Base-by-base conservation (phyloP, 2,888 invertebrate species). In the Dolichomitus sp. region DNA sequence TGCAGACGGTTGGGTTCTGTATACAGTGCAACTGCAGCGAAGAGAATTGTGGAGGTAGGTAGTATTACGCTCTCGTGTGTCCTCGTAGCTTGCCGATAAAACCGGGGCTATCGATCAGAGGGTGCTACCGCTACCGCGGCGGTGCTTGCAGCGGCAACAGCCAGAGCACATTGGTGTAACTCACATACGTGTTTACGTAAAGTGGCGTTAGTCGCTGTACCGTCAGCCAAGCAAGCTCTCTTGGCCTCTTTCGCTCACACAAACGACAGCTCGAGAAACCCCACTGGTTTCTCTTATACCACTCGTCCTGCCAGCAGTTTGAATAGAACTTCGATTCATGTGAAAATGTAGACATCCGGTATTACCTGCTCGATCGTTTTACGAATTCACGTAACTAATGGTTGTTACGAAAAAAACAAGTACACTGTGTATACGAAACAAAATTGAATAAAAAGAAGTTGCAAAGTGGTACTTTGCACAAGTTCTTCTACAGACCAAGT, bases 21-120 rank as follows among this genome's bases (percentile, higher is more conserved):
- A 27, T 27, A 42, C 54, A 27, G 42, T 57, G 57, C 52, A 17
- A 50, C 23, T 40, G n/a, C n/a, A 14, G 17, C n/a, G 33, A 4
- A 27, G 30, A 7, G 7, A 7, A 23, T n/a, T n/a, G n/a, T 4
- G 37, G 19, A n/a, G 33, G 37, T 33, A 5, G 12, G 72, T 45
- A 30, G 48, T 72, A 72, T 61, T 48, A 61, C 45, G 61, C 17
- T 72, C 23, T 61, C 33, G 45, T 61, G 33, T 54, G 59, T 59
- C 33, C 33, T 48, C 61, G 59, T 14, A 48, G 48, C 48, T 48
- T 45, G 30, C 72, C 72, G 61, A 72, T 61, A 72, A 72, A 72
- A 59, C 72, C 72, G 61, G 9, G 48, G 48, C 72, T 59, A 72
- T 72, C 72, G 72, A 72, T 72, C 72, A 72, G 72, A 59, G 33